Evolutionary conservation across 2,113 vertebrate genomes (phyloP), one percentile per base, ranked within the genome.

Genomic region (Myxocyprinus asiaticus): DNA sequence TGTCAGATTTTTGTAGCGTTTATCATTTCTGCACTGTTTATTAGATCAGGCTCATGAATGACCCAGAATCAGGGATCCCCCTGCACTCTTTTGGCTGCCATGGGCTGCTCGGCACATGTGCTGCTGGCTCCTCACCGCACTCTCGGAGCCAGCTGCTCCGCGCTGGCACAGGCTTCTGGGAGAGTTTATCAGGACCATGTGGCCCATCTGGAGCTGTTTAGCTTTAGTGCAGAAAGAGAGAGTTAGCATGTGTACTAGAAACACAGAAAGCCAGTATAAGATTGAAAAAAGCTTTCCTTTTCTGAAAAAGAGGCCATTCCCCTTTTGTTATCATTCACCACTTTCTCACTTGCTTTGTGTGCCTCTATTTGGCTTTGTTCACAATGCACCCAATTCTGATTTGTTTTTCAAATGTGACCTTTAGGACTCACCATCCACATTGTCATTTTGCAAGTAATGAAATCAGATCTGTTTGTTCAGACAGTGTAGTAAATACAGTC

Each of bases 161-260:
- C 56, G 59, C 73, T 79, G 62, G 67, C 71, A 79, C 69, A 22
- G 47, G 12, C 76, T 65, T 81, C 87, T 82, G 86, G 86, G 84
- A 86, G 85, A 61, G 81, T 91, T 90, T 89, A 91, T 91, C 84
- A 86, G 81, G 82, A 88, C 85, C 91, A 91, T 91, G 86, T 91
- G 89, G 86, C 84, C 88, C 92, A 91, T 91, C 91, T 92, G 92
- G 90, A 91, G 82, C 84, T 87, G 88, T 87, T 92, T 91, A 91
- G 87, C 79, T 66, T 67, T 76, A 47, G 45, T 12, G 10, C 17
- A 42, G 67, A 61, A 78, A 15, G 62, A 43, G n/a, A 14, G 33
- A 69, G 55, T 50, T 44, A 7, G 55, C 22, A 51, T 67, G 42
- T 77, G 43, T 67, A 64, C 61, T 14, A 64, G 12, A 65, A 62